Evolutionary conservation across 2,113 vertebrate species (phyloP).

Genomic region (Esox niger): DNA sequence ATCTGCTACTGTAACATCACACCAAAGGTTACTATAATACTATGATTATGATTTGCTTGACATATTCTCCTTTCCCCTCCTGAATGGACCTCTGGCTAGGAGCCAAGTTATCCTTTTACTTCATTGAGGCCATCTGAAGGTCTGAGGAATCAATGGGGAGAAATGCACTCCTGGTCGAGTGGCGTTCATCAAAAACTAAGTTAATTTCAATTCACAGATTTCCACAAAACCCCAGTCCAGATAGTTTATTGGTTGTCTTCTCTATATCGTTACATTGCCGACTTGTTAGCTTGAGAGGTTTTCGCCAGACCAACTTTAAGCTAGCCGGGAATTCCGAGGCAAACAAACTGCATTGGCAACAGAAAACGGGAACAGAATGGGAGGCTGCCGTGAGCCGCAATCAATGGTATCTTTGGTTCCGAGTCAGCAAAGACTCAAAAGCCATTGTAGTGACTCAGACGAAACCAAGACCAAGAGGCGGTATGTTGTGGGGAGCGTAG

Average conservation of each 20-base stretch:
- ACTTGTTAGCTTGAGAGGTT: neutral
- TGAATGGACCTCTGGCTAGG: slow-evolving; percentile 13
- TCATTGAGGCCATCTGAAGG: slow-evolving; percentile 15
- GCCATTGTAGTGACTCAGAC: slow-evolving; percentile 39
- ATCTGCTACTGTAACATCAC: neutral
- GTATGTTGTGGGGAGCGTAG: slow-evolving; percentile 52
- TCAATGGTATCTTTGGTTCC: slow-evolving; percentile 38
- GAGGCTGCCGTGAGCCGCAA: neutral
- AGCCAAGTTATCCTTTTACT: slow-evolving; percentile 19
- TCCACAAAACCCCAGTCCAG: too few relatives aligned
- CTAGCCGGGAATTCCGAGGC: neutral
- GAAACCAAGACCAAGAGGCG: slow-evolving; percentile 5
- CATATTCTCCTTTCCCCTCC: slow-evolving; percentile 8
- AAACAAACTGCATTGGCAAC: neutral
- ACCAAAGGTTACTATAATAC: slow-evolving; percentile 17
- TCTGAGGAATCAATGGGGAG: neutral
- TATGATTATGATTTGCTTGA: slow-evolving; percentile 31
- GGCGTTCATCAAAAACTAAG: slow-evolving; percentile 1
- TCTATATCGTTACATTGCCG: too few relatives aligned
- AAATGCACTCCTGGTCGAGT: neutral
- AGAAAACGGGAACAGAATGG: neutral
- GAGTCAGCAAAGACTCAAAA: slow-evolving; percentile 50
- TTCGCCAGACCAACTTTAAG: neutral
- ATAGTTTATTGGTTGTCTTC: neutral
- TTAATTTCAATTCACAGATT: neutral